These are phyloP conservation scores for Chrysemys picta DNA, from an alignment of 2,113 vertebrate species.

Conservation along the genomic window DNA sequence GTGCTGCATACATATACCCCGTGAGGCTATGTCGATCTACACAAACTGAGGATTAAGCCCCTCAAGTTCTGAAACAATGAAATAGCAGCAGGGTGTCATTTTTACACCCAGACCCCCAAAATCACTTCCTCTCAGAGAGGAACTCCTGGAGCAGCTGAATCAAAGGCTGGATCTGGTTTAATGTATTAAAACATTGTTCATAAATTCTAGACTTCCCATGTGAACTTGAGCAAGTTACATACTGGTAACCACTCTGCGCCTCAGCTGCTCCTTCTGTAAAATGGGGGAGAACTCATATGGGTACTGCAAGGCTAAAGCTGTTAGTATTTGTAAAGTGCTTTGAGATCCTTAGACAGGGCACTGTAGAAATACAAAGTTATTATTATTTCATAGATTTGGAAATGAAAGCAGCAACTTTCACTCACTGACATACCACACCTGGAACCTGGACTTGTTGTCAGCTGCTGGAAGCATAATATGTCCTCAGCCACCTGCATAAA, in stretches of 20 bases:
- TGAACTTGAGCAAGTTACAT: background rate
- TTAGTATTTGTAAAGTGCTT: background rate
- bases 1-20: no score
- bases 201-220: background rate
- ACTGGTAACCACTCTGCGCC: background rate
- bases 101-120: no score
- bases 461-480: no score
- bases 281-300: background rate
- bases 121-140: background rate
- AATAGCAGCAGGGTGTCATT: background rate
- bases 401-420: background rate
- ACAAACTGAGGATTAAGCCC: background rate
- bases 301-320: background rate
- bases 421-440: background rate
- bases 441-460: background rate
- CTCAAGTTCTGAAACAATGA: background rate
- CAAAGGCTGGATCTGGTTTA: background rate
- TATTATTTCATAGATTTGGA: background rate
- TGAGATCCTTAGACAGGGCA: background rate
- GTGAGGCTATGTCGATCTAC: background rate
- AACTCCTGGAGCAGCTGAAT: background rate
- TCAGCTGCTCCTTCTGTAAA: background rate
- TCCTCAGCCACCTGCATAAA: no score
- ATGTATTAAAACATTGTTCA: background rate
- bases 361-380: background rate